phyloP scores from a whole-genome alignment of 2,888 invertebrate species.

The Cremastinae sp. region DNA sequence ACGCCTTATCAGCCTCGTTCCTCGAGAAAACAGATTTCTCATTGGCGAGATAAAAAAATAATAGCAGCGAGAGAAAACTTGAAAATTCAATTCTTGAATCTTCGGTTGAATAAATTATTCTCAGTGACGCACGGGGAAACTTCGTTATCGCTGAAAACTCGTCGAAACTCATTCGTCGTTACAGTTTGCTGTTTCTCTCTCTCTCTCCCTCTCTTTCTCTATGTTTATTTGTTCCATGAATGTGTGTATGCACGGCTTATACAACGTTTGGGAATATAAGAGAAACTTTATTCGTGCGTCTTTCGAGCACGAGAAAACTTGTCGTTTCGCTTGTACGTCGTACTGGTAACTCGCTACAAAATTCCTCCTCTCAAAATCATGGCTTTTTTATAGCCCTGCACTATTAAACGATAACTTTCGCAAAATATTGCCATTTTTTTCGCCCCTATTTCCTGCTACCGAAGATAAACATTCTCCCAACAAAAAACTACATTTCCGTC shows the following conservation, averaged over 20 bases:
- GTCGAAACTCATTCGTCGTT: constrained; percentile 12
- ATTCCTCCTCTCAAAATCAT: no score
- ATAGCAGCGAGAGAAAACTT: constrained; percentile 14
- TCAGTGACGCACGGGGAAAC: constrained; percentile 19
- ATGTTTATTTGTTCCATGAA: no score
- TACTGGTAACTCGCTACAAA: no score
- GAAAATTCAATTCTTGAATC: constrained; percentile 39
- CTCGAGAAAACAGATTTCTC: background rate
- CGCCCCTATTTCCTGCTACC: no score
- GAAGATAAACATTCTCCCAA: no score
- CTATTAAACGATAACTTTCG: no score
- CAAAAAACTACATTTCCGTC: no score
- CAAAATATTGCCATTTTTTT: no score
- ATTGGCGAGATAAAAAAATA: background rate
- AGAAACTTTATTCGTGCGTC: constrained; percentile 1
- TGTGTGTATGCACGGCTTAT: background rate
- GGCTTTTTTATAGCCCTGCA: no score
- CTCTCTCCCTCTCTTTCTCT: no score
- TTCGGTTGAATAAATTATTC: constrained; percentile 40
- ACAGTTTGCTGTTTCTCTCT: no score
- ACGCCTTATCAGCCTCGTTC: no score
- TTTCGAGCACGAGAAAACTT: constrained; percentile 10
- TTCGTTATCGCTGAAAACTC: constrained; percentile 35
- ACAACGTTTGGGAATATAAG: background rate
- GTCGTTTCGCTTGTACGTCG: background rate